phyloP scores from a whole-genome alignment of 2,888 invertebrate species.

The Ophion obscuratus region DNA sequence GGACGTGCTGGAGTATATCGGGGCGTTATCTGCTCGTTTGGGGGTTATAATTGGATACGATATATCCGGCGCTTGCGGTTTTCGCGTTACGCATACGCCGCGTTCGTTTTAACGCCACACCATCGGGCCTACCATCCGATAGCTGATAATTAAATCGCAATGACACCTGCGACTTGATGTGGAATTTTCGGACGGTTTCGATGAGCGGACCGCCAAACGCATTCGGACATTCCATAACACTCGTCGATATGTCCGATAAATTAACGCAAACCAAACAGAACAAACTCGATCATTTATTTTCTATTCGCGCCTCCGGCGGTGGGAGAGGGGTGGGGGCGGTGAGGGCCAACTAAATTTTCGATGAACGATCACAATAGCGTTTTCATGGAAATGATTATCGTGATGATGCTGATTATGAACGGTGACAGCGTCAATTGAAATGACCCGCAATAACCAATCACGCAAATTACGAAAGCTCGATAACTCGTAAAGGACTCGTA shows the following conservation, averaged over 20 bases:
- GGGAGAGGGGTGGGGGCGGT: not conserved
- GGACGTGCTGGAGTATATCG: slow-evolving; percentile 40
- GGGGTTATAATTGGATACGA: slow-evolving; percentile 50
- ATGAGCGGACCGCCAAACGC: not conserved
- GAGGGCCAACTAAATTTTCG: not conserved
- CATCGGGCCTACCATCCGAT: slow-evolving; percentile 32
- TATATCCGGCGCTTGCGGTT: slow-evolving; percentile 26
- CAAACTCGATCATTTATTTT: not conserved
- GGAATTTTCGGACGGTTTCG: slow-evolving; percentile 34
- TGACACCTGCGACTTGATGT: slow-evolving; percentile 3
- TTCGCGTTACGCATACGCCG: slow-evolving; percentile 12
- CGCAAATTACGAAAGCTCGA: not conserved
- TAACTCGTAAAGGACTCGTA: not conserved
- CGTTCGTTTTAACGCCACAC: slow-evolving; percentile 12
- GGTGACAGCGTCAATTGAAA: not conserved
- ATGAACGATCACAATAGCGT: not conserved
- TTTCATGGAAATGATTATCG: not conserved
- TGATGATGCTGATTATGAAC: not conserved
- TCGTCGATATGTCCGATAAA: slow-evolving; percentile 24
- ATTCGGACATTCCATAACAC: not conserved
- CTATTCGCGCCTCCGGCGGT: not conserved
- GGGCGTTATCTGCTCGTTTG: slow-evolving; percentile 42
- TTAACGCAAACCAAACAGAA: not conserved
- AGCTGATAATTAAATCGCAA: slow-evolving; percentile 43
- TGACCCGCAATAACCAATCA: not conserved